These are phyloP conservation scores for Pelusios castaneus DNA, from an alignment of 2,113 vertebrate species.

Conservation along the genomic window DNA sequence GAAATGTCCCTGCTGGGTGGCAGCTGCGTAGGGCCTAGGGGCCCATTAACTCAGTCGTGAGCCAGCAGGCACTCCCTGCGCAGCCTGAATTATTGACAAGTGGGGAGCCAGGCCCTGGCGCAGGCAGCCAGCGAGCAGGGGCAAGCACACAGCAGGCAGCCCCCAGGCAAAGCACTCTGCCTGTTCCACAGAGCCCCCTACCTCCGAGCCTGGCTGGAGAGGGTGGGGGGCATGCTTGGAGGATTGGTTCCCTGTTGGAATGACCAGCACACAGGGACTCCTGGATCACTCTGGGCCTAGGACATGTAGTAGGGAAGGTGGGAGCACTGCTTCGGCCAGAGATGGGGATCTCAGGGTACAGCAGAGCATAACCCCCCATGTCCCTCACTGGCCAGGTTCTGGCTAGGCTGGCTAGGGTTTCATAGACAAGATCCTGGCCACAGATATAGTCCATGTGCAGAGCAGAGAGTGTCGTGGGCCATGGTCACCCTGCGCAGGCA, in stretches of 20 bases:
- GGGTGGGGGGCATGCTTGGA: too few species aligned
- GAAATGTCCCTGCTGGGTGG: not conserved
- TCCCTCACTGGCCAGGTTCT: too few species aligned
- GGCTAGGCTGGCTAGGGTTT: too few species aligned
- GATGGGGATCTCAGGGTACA: not conserved
- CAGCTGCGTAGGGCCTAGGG: rapidly evolving
- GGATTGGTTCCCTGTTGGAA: not conserved
- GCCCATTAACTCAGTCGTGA: slow-evolving; percentile 31
- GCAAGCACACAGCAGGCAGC: slow-evolving; percentile 32
- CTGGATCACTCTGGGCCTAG: not conserved
- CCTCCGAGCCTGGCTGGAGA: too few species aligned
- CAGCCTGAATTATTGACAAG: slow-evolving; percentile 54
- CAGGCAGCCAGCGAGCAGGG: not conserved
- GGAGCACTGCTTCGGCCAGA: not conserved
- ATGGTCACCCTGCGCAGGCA: not conserved
- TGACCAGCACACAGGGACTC: too few species aligned
- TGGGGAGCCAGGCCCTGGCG: not conserved
- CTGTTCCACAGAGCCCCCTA: slow-evolving; percentile 19
- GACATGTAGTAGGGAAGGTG: not conserved
- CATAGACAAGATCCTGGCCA: not conserved
- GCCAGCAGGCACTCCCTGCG: not conserved
- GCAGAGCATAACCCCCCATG: not conserved
- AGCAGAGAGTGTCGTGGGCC: not conserved
- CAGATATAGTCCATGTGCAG: not conserved
- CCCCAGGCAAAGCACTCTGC: slow-evolving; percentile 70